These are phyloP conservation scores for Falco punctatus DNA, from an alignment of 2,113 vertebrate species.

Conservation along the genomic window DNA sequence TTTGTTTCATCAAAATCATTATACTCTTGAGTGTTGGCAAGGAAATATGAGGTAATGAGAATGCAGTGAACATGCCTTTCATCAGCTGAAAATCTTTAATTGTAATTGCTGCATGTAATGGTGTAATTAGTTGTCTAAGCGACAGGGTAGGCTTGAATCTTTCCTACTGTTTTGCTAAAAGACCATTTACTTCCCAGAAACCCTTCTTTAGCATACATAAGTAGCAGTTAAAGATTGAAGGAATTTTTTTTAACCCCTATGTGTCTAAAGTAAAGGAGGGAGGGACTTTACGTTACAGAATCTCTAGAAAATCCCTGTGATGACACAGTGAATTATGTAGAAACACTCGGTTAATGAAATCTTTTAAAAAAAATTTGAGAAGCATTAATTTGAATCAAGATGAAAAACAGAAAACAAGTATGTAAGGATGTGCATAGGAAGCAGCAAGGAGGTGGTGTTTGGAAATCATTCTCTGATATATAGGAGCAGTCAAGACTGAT, in stretches of 20 bases:
- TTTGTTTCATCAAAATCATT: conserved; percentile 73
- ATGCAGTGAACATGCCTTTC: conserved; percentile 70
- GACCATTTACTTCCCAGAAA: conserved; percentile 49
- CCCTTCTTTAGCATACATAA: conserved; percentile 32
- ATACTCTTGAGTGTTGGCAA: conserved; percentile 67
- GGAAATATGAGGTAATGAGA: conserved; percentile 76
- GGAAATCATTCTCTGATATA: neutral
- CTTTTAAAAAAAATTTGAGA: neutral
- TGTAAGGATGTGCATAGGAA: neutral
- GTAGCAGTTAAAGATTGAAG: neutral
- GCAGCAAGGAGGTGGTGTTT: neutral
- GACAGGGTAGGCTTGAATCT: conserved; percentile 72
- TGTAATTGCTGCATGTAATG: conserved; percentile 79
- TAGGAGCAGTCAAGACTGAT: neutral
- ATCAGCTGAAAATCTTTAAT: conserved; percentile 80
- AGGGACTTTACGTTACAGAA: neutral
- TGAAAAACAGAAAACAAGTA: neutral
- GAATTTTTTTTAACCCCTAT: neutral
- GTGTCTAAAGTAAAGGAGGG: neutral
- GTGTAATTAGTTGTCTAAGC: conserved; percentile 78
- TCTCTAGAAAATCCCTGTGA: neutral
- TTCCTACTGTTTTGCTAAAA: conserved; percentile 51
- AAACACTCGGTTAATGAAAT: neutral
- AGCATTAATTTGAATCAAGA: neutral
- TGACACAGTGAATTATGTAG: neutral